Evolutionary conservation across 2,888 invertebrate species (phyloP), one percentile per base, ranked within the genome.

Genomic region (Tetropium fuscum): DNA sequence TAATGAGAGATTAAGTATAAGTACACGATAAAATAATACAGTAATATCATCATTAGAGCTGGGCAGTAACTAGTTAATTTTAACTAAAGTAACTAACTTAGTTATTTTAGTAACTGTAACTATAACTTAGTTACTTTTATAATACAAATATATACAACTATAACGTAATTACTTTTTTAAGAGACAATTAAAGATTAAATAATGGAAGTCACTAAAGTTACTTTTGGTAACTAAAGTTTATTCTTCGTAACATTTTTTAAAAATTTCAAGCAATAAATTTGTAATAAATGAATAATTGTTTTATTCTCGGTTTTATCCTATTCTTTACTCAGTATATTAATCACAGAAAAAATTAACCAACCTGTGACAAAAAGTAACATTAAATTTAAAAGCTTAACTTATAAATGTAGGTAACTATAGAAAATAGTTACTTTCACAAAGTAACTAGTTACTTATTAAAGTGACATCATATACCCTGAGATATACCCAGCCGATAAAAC

Each of bases 391-490:
- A 30, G 30, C n/a, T n/a, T 30, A 30, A 30, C 30, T 30, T 30
- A 30, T 7, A 30, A 30, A 30, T 30, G n/a, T n/a, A n/a, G n/a
- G 30, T 30, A 30, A 30, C 30, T 30, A 30, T 30, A 30, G n/a
- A 30, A 30, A 30, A 30, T 30, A 30, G 30, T n/a, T 30, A 30
- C 30, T 30, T 30, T 30, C 30, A 7, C 30, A 30, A 30, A 30
- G 10, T 30, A 30, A 30, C 30, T 30, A 30, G 30, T 30, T 30
- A 30, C 30, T 30, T 30, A 10, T 30, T 2, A n/a, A 30, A 30
- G 10, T 30, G n/a, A n/a, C n/a, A n/a, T n/a, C n/a, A n/a, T n/a
- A n/a, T n/a, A n/a, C n/a, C n/a, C n/a, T n/a, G n/a, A n/a, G n/a
- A n/a, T n/a, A n/a, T n/a, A n/a, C n/a, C n/a, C n/a, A n/a, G n/a